phyloP scores from a whole-genome alignment of 2,797 vertebrate species.

The Gallinago stenura region DNA sequence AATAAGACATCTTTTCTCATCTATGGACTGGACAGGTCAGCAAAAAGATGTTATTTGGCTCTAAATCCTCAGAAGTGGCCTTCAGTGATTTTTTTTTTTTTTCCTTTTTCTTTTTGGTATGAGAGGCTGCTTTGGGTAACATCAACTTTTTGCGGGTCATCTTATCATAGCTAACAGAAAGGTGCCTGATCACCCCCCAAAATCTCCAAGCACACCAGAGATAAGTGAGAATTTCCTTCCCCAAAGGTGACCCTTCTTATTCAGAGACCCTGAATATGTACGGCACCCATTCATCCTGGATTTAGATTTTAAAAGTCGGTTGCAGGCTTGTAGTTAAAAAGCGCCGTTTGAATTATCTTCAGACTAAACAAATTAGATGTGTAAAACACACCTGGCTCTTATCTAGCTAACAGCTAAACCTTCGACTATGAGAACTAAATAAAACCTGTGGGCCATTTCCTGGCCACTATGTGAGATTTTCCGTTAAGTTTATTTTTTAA shows the following conservation, averaged over 20 bases:
- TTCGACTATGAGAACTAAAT: conserved; percentile 74
- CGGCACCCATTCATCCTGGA: background rate
- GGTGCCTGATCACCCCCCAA: background rate
- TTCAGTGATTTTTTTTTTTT: background rate
- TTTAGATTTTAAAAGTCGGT: background rate
- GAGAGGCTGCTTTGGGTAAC: fast-evolving
- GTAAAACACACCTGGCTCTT: conserved; percentile 89
- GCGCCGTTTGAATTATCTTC: conserved; percentile 72
- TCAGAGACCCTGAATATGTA: background rate
- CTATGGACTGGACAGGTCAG: background rate
- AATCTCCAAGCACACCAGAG: background rate
- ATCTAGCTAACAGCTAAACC: conserved; percentile 83
- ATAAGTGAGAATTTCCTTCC: conserved; percentile 11
- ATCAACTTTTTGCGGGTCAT: fast-evolving
- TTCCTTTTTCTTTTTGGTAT: background rate
- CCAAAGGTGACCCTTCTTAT: background rate
- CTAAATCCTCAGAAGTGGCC: background rate
- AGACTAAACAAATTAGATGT: conserved; percentile 91
- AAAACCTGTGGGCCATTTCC: conserved; percentile 78
- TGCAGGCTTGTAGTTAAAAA: conserved; percentile 20
- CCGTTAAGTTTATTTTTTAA: conserved; percentile 80
- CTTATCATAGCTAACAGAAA: background rate
- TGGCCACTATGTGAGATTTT: conserved; percentile 70
- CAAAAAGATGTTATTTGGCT: background rate
- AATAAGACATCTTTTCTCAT: background rate